Evolutionary conservation across 2,113 vertebrate genomes (phyloP).

Genomic region (Poecilia latipinna): DNA sequence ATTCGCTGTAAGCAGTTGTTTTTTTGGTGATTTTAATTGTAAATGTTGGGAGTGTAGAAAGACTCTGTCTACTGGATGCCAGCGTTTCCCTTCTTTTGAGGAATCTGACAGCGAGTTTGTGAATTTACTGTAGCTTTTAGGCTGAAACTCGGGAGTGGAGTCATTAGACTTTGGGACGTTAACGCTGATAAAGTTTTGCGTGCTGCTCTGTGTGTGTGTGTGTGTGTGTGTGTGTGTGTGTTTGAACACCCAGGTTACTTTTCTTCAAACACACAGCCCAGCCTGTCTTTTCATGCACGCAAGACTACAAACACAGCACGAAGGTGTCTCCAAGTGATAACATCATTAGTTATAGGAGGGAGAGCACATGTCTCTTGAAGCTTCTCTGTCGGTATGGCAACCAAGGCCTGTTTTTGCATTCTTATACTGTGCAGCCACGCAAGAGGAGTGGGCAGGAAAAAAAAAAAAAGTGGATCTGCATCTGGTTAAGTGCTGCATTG

Average conservation of each 20-base stretch:
- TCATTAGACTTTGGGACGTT: background rate
- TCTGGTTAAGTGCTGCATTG: conserved; percentile 30
- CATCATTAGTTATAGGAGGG: conserved; percentile 77
- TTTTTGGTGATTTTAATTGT: background rate
- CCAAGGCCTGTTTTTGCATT: conserved; percentile 78
- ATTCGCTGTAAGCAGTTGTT: background rate
- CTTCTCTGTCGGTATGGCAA: conserved; percentile 82
- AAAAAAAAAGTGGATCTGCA: conserved; percentile 28
- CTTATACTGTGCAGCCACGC: conserved; percentile 26
- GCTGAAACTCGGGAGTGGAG: background rate
- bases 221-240: no score
- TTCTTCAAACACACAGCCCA: conserved; percentile 41
- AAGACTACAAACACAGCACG: conserved; percentile 58
- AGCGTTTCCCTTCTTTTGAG: background rate
- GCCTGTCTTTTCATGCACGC: conserved; percentile 55
- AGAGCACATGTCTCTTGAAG: conserved; percentile 79
- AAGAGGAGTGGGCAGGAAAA: conserved; percentile 13
- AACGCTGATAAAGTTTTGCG: background rate
- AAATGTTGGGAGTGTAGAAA: background rate
- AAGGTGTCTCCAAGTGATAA: conserved; percentile 79
- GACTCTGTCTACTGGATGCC: background rate
- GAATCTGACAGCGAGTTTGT: background rate
- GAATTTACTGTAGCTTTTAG: background rate
- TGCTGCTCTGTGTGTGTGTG: conserved; percentile 15
- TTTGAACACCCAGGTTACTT: conserved; percentile 30